Evolutionary conservation across 2,888 invertebrate genomes (phyloP), one percentile per base, ranked within the genome.

Genomic region (Acleris emargana): DNA sequence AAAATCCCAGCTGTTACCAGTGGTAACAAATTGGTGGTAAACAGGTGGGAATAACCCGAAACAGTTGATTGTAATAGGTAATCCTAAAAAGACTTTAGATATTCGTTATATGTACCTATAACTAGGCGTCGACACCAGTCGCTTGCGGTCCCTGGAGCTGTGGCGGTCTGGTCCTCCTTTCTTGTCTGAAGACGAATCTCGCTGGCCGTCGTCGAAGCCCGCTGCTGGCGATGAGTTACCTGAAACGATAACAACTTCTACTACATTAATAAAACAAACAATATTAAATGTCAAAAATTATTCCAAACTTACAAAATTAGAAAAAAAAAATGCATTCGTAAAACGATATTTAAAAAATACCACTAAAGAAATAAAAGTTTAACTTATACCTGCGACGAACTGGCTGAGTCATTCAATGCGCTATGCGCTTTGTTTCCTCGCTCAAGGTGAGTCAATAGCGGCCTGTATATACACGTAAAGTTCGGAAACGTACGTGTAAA

Each of bases 391-490:
- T 13, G 42, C 47, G 64, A 72, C 9, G 74, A 73, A 25, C 16
- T 72, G 22, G 22, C 38, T 47, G 63, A 71, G 11, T 67, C 73
- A 51, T 71, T 73, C 25, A 7, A 66, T n/a, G 38, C 45, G 4
- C 50, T 73, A 66, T n/a, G 38, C 45, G 4, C 50, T 73, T 2
- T 72, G 69, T 22, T 13, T 42, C n/a, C 59, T 68, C 3, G 57
- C 72, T 9, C 71, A 72, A 38, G 11, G 16, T 13, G 47, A 72
- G 25, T 67, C 67, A 38, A 71, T 72, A n/a, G n/a, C n/a, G n/a
- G n/a, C n/a, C n/a, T n/a, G n/a, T n/a, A n/a, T n/a, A n/a, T n/a
- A n/a, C n/a, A n/a, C n/a, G n/a, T n/a, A n/a, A n/a, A n/a, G n/a
- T n/a, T n/a, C n/a, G n/a, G n/a, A n/a, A n/a, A n/a, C n/a, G n/a